Conservation (phyloP, 2,113 vertebrate genomes). For the Amphiprion percula region DNA sequence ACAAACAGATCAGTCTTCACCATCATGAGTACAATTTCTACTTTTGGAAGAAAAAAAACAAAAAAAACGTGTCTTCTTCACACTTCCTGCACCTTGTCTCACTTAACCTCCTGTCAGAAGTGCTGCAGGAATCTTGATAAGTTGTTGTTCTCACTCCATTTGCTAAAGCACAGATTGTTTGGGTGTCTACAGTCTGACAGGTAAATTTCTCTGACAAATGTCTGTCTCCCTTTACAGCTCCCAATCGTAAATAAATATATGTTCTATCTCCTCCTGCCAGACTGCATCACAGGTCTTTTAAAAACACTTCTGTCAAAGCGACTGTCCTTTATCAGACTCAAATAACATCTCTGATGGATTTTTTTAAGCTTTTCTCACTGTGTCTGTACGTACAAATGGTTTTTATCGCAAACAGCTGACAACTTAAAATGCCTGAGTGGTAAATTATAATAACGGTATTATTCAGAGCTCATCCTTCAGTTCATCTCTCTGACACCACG, state of each 20-base stretch:
- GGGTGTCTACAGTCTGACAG: slow-evolving; percentile 71
- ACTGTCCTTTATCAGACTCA: neutral
- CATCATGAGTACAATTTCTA: neutral
- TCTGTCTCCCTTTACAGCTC: slow-evolving; percentile 41
- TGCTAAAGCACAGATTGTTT: slow-evolving; percentile 72
- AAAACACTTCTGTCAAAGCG: neutral
- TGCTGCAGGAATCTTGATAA: slow-evolving; percentile 50
- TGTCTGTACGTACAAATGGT: neutral
- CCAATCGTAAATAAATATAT: slow-evolving; percentile 21
- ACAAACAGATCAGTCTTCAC: neutral
- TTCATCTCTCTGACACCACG: neutral
- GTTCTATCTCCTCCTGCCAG: slow-evolving; percentile 22
- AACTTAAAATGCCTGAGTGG: neutral
- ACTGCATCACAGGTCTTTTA: slow-evolving; percentile 14
- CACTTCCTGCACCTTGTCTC: slow-evolving; percentile 32
- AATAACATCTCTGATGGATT: neutral
- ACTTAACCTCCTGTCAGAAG: slow-evolving; percentile 56
- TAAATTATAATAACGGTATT: neutral
- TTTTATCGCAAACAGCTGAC: neutral
- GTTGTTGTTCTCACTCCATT: slow-evolving; percentile 57
- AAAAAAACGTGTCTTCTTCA: slow-evolving; percentile 8
- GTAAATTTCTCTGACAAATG: slow-evolving; percentile 72
- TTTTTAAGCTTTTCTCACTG: neutral
- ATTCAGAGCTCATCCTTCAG: neutral
- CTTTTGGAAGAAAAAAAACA: neutral